Evolutionary conservation across 2,888 invertebrate genomes (phyloP).

Genomic region (Pocota personata): DNA sequence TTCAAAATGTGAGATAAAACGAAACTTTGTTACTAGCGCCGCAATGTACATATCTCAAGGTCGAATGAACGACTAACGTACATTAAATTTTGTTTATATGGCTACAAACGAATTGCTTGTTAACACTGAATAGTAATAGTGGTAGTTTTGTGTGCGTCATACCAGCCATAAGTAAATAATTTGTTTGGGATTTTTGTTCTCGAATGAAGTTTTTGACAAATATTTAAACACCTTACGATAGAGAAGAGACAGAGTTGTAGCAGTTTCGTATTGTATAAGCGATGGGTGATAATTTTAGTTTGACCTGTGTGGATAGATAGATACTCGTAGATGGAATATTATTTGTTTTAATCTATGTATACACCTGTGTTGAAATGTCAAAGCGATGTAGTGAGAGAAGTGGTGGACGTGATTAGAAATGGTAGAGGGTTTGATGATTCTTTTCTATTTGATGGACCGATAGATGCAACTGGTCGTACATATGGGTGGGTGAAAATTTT

Average conservation of each 20-base stretch:
- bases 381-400: too few species aligned
- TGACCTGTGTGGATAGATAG: neutral
- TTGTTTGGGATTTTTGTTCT: neutral
- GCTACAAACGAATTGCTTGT: slow-evolving; percentile 3
- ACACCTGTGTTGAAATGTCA: too few species aligned
- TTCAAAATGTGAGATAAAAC: neutral
- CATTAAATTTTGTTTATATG: neutral
- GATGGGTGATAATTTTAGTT: neutral
- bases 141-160: neutral
- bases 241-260: too few species aligned
- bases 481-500: too few species aligned
- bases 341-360: neutral
- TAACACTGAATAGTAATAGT: neutral
- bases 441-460: too few species aligned
- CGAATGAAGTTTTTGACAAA: neutral
- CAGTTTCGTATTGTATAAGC: neutral
- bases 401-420: too few species aligned
- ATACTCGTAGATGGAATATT: neutral
- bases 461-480: too few species aligned
- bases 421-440: too few species aligned
- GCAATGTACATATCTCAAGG: neutral
- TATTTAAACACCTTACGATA: neutral
- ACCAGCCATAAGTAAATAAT: neutral
- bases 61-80: neutral
- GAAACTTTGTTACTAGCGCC: neutral